phyloP scores from a whole-genome alignment of 2,797 vertebrate genomes.

The Zalophus californianus region DNA sequence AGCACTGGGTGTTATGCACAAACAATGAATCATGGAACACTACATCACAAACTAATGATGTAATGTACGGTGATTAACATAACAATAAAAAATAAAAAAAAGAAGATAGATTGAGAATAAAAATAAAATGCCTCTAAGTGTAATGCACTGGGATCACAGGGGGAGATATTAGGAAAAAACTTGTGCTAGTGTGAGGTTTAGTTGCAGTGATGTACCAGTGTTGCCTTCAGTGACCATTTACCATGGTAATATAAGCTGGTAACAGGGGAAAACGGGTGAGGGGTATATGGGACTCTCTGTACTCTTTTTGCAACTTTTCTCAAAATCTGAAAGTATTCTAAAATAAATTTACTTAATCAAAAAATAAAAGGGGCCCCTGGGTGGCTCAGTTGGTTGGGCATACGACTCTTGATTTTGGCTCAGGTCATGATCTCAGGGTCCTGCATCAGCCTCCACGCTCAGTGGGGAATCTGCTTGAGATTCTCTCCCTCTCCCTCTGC shows the following conservation, averaged over 20 bases:
- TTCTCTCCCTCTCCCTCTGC: background rate
- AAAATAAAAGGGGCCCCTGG: background rate
- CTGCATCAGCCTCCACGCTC: background rate
- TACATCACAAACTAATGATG: too few species aligned
- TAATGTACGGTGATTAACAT: too few species aligned
- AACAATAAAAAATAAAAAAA: too few species aligned
- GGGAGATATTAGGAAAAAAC: background rate
- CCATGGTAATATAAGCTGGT: background rate
- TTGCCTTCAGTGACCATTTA: background rate
- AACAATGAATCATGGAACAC: too few species aligned
- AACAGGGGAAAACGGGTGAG: background rate
- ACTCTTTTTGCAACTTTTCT: background rate
- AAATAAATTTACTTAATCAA: conserved; percentile 13
- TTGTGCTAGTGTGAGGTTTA: background rate
- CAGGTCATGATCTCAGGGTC: background rate
- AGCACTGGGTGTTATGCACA: too few species aligned
- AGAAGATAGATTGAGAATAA: conserved; percentile 26
- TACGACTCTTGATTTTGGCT: background rate
- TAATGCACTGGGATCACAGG: background rate
- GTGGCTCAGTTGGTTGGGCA: background rate
- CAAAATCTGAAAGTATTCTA: background rate
- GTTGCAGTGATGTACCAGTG: background rate
- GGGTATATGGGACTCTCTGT: background rate
- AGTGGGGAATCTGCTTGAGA: background rate
- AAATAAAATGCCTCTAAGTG: background rate